Base-by-base conservation (phyloP, 2,113 vertebrate genomes). In the Hypanus sabinus region DNA sequence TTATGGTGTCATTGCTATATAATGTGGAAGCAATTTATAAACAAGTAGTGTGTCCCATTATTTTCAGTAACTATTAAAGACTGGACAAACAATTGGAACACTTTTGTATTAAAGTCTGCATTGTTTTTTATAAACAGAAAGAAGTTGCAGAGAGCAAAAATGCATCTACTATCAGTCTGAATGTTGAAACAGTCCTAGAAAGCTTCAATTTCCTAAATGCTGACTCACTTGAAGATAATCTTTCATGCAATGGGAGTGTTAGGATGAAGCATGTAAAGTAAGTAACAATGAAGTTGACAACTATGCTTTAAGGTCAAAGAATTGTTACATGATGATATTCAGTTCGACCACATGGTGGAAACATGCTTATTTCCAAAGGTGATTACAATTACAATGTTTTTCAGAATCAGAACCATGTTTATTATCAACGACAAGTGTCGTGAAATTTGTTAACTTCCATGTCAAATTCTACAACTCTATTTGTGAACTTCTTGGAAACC, bases 171-270 rank as follows among this genome's bases (percentile, higher is more conserved):
- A 98, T 99, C 94, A 98, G 98, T 80, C 96, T 99, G 79, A 97
- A 97, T 94, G 97, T 98, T 55, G 98, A 98, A 94, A 98, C 98
- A 62, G 97, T 98, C 70, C 96, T 99, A 95, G 97, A 98, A 94
- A 99, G 98, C 94, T 99, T 99, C 92, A 98, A 99, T 95, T 99
- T 99, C 94, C 95, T 99, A 94, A 98, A 97, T 0, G 83, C 97
- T 0, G 98, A 99, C 95, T 96, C 98, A 8, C 97, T 95, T 0
- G 95, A 96, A 0, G 98, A 98, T 0, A 97, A 98, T 62, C 85
- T 97, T 92, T 97, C 98, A 0, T 95, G 97, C 94, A 95, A 97
- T 79, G 98, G 97, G 94, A 98, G 97, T 14, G 0, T 97, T n/a
- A 97, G 96, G 88, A 96, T 97, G 10, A 96, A 96, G 94, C 96